A percentile compares a stretch with the other conserved stretches of the same genome.
phyloP scores from a whole-genome alignment of 2,113 vertebrate genomes.

The Xiphias gladius region DNA sequence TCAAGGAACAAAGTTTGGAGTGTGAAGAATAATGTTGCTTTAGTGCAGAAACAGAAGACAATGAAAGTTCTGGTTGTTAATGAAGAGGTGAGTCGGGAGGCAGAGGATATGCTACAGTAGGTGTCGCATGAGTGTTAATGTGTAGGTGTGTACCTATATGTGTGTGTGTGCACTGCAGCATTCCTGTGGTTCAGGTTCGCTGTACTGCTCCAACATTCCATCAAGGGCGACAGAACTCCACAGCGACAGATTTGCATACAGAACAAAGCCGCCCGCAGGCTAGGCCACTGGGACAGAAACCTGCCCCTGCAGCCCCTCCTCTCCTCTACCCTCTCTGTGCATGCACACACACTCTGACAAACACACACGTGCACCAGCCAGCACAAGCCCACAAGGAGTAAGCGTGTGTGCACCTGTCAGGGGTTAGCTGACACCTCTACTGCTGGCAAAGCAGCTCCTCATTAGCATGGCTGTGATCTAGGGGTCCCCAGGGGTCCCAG shows the following conservation, averaged over 20 bases:
- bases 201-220: conserved; percentile 76
- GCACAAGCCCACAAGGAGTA: conserved; percentile 64
- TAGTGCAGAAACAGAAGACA: conserved; percentile 14
- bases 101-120: conserved; percentile 30
- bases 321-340: conserved; percentile 14
- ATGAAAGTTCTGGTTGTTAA: conserved; percentile 58
- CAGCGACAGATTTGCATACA: conserved; percentile 81
- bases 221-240: conserved; percentile 76
- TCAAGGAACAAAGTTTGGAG: conserved; percentile 23
- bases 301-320: conserved; percentile 72
- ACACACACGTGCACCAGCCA: conserved; percentile 17
- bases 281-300: conserved; percentile 80
- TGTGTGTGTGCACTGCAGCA: conserved; percentile 49
- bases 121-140: conserved; percentile 11
- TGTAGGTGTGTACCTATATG: background rate
- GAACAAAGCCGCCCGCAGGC: conserved; percentile 83
- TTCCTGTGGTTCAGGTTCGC: conserved; percentile 71
- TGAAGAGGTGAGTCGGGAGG: conserved; percentile 37
- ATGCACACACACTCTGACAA: conserved; percentile 25
- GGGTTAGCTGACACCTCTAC: conserved; percentile 87
- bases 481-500: conserved; percentile 85
- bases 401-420: conserved; percentile 84
- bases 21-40: conserved; percentile 7
- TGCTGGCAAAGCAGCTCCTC: conserved; percentile 86
- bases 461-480: conserved; percentile 89